Percentiles rank a stretch among this genome's conserved stretches.
Evolutionary conservation across 2,797 vertebrate genomes (phyloP).

Genomic region (Glyptemys insculpta): DNA sequence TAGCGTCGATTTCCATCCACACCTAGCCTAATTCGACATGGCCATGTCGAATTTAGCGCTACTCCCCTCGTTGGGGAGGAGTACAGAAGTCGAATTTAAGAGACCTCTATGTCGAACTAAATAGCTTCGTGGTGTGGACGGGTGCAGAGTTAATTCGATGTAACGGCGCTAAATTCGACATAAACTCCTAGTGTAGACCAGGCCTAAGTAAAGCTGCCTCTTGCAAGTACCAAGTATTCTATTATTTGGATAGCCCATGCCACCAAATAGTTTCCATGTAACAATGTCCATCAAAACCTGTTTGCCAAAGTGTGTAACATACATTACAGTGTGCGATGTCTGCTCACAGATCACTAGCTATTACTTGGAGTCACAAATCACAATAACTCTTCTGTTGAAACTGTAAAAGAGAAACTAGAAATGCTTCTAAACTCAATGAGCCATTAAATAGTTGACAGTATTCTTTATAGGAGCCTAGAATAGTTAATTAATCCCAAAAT

Average conservation of each 20-base stretch:
- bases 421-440: constrained; percentile 72
- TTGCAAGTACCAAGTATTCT: rapidly evolving
- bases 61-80: too few species aligned
- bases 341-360: constrained; percentile 56
- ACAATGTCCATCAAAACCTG: constrained; percentile 41
- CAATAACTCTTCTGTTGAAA: constrained; percentile 54
- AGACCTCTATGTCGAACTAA: too few species aligned
- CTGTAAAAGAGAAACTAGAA: constrained; percentile 50
- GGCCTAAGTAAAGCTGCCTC: neutral
- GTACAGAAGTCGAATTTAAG: too few species aligned
- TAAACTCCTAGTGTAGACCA: too few species aligned
- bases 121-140: too few species aligned
- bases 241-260: neutral
- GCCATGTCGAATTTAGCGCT: too few species aligned
- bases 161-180: too few species aligned
- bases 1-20: too few species aligned
- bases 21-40: too few species aligned
- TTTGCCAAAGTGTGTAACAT: constrained; percentile 40
- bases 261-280: neutral
- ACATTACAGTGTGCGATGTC: neutral
- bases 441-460: constrained; percentile 76
- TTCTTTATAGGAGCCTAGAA: constrained; percentile 72
- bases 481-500: constrained; percentile 74
- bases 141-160: too few species aligned
- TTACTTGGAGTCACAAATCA: constrained; percentile 72